phyloP scores from a whole-genome alignment of 2,797 vertebrate species.

The Trachurus trachurus region DNA sequence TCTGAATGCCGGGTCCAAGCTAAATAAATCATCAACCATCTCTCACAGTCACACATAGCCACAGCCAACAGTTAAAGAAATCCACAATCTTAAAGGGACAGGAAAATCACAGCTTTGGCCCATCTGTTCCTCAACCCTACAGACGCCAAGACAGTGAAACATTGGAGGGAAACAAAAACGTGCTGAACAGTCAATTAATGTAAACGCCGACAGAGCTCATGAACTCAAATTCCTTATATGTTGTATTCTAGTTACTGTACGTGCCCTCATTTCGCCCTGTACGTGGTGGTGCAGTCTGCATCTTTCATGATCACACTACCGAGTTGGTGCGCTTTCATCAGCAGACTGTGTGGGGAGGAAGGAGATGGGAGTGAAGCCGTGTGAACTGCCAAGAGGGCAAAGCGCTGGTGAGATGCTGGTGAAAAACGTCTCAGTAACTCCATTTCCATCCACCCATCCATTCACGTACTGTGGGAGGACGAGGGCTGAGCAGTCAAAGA shows the following conservation, averaged over 20 bases:
- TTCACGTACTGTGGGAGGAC: constrained; percentile 36
- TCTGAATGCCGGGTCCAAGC: constrained; percentile 57
- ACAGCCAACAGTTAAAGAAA: constrained; percentile 66
- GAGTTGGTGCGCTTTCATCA: constrained; percentile 23
- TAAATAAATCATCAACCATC: constrained; percentile 79
- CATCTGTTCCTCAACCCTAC: constrained; percentile 64
- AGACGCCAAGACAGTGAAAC: constrained; percentile 61
- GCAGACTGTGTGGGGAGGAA: constrained; percentile 29
- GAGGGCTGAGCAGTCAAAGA: constrained; percentile 28
- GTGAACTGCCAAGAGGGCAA: constrained; percentile 50
- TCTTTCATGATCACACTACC: constrained; percentile 42
- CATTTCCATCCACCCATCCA: constrained; percentile 36
- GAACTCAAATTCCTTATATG: constrained; percentile 30
- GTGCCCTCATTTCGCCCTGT: constrained; percentile 33
- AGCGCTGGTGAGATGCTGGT: constrained; percentile 20
- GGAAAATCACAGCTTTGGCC: constrained; percentile 67
- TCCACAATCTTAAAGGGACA: constrained; percentile 46
- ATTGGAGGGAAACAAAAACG: constrained; percentile 53
- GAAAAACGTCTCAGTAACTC: constrained; percentile 45
- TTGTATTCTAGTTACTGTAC: not conserved
- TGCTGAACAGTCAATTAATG: constrained; percentile 47
- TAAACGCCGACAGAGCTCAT: constrained; percentile 53
- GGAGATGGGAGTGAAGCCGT: constrained; percentile 10
- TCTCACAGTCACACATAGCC: constrained; percentile 52
- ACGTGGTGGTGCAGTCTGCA: constrained; percentile 1